A percentile compares a stretch with the other conserved stretches of the same genome.
Conservation (phyloP, 2,113 vertebrate genomes). For the Coptodon rendalli region DNA sequence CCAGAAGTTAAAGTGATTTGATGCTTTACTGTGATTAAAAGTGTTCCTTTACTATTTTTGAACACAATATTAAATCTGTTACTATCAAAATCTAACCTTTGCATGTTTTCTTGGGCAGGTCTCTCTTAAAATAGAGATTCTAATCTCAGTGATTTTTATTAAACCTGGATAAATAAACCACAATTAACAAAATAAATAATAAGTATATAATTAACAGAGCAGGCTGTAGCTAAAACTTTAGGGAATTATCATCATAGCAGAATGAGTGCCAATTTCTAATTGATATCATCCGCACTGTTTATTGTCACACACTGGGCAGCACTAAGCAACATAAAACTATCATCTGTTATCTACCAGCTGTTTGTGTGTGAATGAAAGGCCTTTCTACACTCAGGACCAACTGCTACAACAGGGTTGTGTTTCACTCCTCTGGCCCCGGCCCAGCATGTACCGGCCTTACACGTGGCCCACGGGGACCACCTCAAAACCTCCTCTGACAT, state of each 20-base stretch:
- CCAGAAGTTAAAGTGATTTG: not conserved
- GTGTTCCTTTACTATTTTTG: not conserved
- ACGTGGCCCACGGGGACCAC: conserved; percentile 1
- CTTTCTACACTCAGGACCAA: not conserved
- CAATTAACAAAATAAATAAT: not conserved
- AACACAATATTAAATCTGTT: not conserved
- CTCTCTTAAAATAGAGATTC: not conserved
- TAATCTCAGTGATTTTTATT: not conserved
- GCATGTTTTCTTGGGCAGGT: not conserved
- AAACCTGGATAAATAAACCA: not conserved
- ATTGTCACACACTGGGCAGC: not conserved
- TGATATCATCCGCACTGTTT: not conserved
- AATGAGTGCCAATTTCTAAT: not conserved
- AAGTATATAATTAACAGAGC: not conserved
- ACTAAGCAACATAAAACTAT: not conserved
- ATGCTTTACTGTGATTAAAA: not conserved
- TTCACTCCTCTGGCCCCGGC: not conserved
- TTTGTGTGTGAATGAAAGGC: conserved; percentile 9
- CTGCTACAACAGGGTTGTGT: not conserved
- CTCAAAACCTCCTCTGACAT: conserved; percentile 21
- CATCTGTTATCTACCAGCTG: conserved; percentile 22
- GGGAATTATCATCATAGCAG: not conserved
- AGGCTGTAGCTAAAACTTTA: not conserved
- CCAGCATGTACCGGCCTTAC: not conserved
- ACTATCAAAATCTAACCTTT: not conserved